Evolutionary conservation across 2,797 vertebrate species (phyloP).

Genomic region (Fringilla coelebs): DNA sequence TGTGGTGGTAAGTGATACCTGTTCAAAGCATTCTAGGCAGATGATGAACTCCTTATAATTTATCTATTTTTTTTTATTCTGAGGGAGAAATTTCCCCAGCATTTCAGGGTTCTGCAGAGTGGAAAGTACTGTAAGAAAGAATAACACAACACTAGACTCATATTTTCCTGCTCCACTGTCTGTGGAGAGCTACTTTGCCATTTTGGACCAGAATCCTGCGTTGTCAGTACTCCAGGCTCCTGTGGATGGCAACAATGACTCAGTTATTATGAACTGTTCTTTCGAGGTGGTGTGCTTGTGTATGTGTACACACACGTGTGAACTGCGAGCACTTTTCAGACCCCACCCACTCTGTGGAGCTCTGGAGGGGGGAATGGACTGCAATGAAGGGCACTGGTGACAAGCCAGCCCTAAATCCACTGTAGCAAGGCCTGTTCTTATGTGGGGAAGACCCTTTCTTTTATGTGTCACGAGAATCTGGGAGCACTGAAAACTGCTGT

Average conservation of each 20-base stretch:
- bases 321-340: neutral
- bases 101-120: neutral
- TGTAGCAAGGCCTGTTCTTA: neutral
- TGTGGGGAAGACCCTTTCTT: neutral
- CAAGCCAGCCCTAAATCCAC: neutral
- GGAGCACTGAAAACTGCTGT: neutral
- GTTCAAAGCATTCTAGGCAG: neutral
- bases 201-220: slow-evolving; percentile 12
- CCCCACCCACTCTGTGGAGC: neutral
- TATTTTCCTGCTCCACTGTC: slow-evolving; percentile 3
- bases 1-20: neutral
- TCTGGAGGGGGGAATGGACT: neutral
- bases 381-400: neutral
- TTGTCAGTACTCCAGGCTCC: slow-evolving; percentile 56
- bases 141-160: neutral
- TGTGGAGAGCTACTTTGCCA: neutral
- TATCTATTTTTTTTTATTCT: neutral
- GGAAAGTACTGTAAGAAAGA: neutral
- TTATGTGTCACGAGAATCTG: neutral
- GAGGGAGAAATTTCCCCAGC: neutral
- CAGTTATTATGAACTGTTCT: slow-evolving; percentile 40
- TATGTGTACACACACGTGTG: neutral
- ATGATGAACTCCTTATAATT: neutral
- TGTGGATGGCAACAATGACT: slow-evolving; percentile 64
- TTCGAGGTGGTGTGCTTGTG: neutral